phyloP scores from a whole-genome alignment of 2,797 vertebrate genomes.

The Silurus aristotelis region DNA sequence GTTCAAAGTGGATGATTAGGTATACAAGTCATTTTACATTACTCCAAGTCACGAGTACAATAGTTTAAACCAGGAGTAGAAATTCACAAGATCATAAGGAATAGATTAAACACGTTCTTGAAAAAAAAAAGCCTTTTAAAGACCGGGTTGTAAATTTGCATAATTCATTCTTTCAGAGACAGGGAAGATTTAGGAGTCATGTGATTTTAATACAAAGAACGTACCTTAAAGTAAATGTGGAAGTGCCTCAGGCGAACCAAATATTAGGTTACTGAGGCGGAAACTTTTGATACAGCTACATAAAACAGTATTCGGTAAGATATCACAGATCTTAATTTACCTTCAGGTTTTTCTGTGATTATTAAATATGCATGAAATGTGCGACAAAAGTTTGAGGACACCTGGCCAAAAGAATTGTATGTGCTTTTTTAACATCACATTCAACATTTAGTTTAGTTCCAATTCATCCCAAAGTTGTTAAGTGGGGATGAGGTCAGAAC shows the following conservation, averaged over 20 bases:
- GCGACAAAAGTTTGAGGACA: neutral
- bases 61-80: neutral
- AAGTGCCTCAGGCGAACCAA: neutral
- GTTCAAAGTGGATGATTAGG: neutral
- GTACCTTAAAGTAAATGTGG: neutral
- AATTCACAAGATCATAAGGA: neutral
- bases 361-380: neutral
- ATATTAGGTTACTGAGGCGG: neutral
- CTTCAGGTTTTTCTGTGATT: neutral
- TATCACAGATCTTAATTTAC: neutral
- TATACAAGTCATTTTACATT: neutral
- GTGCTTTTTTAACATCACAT: too few species aligned
- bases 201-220: neutral
- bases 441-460: too few species aligned
- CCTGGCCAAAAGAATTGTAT: too few species aligned
- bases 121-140: neutral
- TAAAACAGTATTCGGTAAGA: neutral
- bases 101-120: neutral
- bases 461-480: too few species aligned
- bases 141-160: neutral
- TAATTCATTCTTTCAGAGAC: neutral
- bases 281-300: neutral
- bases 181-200: neutral
- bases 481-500: too few species aligned
- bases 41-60: neutral